phyloP scores from a whole-genome alignment of 1,140 invertebrate genomes.

The Centruroides sculpturatus region DNA sequence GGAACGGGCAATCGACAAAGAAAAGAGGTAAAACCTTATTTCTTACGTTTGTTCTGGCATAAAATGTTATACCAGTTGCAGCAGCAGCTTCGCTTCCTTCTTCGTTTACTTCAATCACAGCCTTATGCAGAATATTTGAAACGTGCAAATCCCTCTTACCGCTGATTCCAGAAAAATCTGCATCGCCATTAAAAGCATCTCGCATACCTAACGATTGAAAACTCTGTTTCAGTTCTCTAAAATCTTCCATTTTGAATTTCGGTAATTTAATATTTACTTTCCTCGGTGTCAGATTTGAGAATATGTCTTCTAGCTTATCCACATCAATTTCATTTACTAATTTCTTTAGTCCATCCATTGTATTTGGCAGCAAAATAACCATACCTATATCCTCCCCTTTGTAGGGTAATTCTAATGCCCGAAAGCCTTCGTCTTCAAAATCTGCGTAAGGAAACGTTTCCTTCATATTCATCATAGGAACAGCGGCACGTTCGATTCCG shows the following conservation, averaged over 20 bases:
- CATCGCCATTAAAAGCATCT: conserved; percentile 44
- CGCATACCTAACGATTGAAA: conserved; percentile 47
- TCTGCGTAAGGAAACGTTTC: neutral
- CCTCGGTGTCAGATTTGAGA: neutral
- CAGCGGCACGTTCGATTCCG: conserved; percentile 15
- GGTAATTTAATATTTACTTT: conserved; percentile 41
- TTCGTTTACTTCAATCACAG: conserved; percentile 47
- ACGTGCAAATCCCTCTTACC: conserved; percentile 30
- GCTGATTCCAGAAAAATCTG: conserved; percentile 48
- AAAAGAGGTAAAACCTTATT: conserved; percentile 31
- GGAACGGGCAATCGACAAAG: conserved; percentile 50
- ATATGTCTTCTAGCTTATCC: neutral
- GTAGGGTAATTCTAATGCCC: conserved; percentile 41
- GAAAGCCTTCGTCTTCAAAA: neutral
- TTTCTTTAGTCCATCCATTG: neutral
- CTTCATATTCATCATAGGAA: neutral
- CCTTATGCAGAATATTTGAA: conserved; percentile 33
- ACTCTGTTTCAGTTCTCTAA: conserved; percentile 41
- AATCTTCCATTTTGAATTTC: conserved; percentile 57
- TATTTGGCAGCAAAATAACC: conserved; percentile 23
- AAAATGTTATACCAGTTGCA: too few relatives aligned
- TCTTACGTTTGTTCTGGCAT: neutral
- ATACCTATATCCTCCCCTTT: conserved; percentile 29
- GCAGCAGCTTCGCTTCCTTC: conserved; percentile 54
- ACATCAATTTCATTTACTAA: neutral